phyloP scores from a whole-genome alignment of 2,888 invertebrate species.

The Drymonia ruficornis region DNA sequence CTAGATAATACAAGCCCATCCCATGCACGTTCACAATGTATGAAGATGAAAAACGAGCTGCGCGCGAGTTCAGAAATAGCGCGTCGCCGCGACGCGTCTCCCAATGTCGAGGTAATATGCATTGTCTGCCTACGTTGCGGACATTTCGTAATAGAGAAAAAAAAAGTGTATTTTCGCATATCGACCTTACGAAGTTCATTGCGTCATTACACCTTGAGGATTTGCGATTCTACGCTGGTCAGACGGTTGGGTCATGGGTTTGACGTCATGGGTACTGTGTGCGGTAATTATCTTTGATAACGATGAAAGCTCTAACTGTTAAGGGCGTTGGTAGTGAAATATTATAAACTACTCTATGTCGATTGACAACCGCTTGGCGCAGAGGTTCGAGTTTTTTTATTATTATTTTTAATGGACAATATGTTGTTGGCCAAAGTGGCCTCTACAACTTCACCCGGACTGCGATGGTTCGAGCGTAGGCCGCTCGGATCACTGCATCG shows the following conservation, averaged over 20 bases:
- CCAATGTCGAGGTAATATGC: slow-evolving; percentile 75
- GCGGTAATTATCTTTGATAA: background rate
- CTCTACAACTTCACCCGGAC: too few relatives aligned
- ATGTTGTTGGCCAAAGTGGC: too few relatives aligned
- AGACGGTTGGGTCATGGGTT: slow-evolving; percentile 20
- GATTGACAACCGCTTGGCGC: too few relatives aligned
- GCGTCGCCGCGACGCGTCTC: slow-evolving; percentile 41
- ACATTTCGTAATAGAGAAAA: slow-evolving; percentile 7
- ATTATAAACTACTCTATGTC: too few relatives aligned
- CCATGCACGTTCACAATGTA: slow-evolving; percentile 37
- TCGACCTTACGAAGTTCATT: slow-evolving; percentile 39
- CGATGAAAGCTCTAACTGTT: background rate
- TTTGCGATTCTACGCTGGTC: slow-evolving; percentile 13
- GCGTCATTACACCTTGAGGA: slow-evolving; percentile 16
- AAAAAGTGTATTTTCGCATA: slow-evolving; percentile 9
- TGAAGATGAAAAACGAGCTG: slow-evolving; percentile 64
- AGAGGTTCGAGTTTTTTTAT: too few relatives aligned
- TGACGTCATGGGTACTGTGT: background rate
- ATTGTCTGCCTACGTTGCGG: slow-evolving; percentile 34
- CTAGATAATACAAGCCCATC: slow-evolving; percentile 10
- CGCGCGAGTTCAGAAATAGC: slow-evolving; percentile 60
- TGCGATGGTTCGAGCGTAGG: too few relatives aligned
- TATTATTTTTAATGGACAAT: too few relatives aligned
- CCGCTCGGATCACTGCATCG: too few relatives aligned
- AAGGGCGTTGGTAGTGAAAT: background rate